Evolutionary conservation across 2,113 vertebrate species (phyloP).

Genomic region (Anoplopoma fimbria): DNA sequence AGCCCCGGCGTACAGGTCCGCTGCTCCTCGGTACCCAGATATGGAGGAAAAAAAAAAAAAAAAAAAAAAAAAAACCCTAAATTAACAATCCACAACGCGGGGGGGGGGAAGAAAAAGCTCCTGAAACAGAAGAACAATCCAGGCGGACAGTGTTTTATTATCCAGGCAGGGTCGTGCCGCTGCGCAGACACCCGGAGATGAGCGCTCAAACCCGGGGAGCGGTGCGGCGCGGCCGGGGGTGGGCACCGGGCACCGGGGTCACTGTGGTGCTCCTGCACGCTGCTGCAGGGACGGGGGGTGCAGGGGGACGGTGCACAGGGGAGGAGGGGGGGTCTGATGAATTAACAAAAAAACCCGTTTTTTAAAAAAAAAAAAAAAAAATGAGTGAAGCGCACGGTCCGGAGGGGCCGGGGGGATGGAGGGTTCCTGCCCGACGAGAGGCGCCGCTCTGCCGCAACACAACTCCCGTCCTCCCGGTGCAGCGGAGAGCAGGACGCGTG

Average conservation of each 20-base stretch:
- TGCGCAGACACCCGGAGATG: constrained; percentile 46
- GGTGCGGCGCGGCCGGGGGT: constrained; percentile 34
- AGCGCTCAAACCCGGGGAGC: constrained; percentile 43
- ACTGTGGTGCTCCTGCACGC: constrained; percentile 40
- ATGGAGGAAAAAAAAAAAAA: constrained; percentile 24
- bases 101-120: background rate
- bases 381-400: constrained; percentile 32
- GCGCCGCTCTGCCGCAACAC: constrained; percentile 36
- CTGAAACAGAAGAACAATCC: constrained; percentile 64
- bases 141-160: too few relatives aligned
- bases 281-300: constrained; percentile 16
- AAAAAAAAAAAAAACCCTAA: constrained; percentile 7
- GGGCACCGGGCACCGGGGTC: constrained; percentile 34
- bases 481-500: constrained; percentile 68
- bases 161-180: too few relatives aligned
- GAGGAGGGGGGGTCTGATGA: too few relatives aligned
- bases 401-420: constrained; percentile 21
- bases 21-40: constrained; percentile 64
- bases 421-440: constrained; percentile 46
- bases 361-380: background rate
- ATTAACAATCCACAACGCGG: constrained; percentile 68
- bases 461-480: constrained; percentile 57
- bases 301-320: constrained; percentile 20
- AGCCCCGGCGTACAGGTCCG: constrained; percentile 70
- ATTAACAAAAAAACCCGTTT: background rate